Evolutionary conservation across 2,888 invertebrate genomes (phyloP).

Genomic region (Strigamia transsilvanica): DNA sequence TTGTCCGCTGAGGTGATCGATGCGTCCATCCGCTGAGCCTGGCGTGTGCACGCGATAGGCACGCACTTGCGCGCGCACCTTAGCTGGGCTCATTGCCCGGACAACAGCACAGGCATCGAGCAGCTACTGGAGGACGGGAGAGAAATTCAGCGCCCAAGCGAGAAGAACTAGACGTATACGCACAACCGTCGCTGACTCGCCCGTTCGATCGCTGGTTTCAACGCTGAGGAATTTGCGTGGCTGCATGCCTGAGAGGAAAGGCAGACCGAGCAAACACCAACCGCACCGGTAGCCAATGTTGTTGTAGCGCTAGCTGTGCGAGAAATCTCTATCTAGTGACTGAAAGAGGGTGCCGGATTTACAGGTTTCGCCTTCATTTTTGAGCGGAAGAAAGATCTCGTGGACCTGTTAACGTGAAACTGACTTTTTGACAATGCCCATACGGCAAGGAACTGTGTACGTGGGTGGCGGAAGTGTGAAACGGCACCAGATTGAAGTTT

Average conservation of each 20-base stretch:
- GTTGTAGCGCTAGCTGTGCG: neutral
- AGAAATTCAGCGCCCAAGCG: neutral
- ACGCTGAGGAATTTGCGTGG: slow-evolving; percentile 41
- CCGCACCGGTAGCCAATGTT: slow-evolving; percentile 6
- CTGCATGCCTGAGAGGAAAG: slow-evolving; percentile 35
- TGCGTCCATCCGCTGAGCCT: slow-evolving; percentile 47
- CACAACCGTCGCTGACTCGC: neutral
- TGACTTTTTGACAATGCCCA: slow-evolving; percentile 25
- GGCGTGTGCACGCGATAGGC: slow-evolving; percentile 48
- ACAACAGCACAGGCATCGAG: slow-evolving; percentile 45
- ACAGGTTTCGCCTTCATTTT: slow-evolving; percentile 8
- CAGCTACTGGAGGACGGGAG: slow-evolving; percentile 31
- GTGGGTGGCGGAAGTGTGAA: slow-evolving; percentile 36
- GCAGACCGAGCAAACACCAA: slow-evolving; percentile 10
- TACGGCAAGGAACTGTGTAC: slow-evolving; percentile 11
- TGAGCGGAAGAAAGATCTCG: neutral
- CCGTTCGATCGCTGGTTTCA: slow-evolving; percentile 24
- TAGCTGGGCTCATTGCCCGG: slow-evolving; percentile 35
- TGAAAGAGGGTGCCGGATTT: slow-evolving; percentile 34
- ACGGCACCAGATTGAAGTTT: slow-evolving; percentile 41
- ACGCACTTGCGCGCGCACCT: slow-evolving; percentile 45
- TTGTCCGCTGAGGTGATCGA: slow-evolving; percentile 48
- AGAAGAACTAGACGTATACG: neutral
- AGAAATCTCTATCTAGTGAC: slow-evolving; percentile 1
- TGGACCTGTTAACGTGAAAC: slow-evolving; percentile 20